These are phyloP conservation scores for Phanerotoma sp. DNA, from an alignment of 2,888 invertebrate genomes.

Conservation along the genomic window DNA sequence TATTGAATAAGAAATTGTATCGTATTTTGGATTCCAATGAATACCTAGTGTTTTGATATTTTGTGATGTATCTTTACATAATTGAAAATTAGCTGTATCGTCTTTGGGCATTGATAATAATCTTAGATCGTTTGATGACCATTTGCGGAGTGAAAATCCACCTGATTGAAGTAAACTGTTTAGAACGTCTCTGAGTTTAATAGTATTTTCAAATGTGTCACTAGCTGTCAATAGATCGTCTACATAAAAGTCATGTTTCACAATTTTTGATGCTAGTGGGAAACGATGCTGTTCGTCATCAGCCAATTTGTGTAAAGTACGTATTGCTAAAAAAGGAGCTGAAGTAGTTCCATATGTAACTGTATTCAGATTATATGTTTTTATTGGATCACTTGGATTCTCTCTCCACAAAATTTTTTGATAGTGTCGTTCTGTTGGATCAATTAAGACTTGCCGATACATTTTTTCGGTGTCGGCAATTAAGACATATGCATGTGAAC, in stretches of 20 bases:
- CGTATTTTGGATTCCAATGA: too few species aligned
- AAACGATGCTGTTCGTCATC: slow-evolving; percentile 21
- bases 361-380: slow-evolving; percentile 19
- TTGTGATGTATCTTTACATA: too few species aligned
- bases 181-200: slow-evolving; percentile 15
- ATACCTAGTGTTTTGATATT: too few species aligned
- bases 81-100: too few species aligned
- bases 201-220: slow-evolving; percentile 6
- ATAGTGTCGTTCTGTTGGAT: slow-evolving; percentile 15
- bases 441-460: slow-evolving; percentile 26
- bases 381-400: neutral
- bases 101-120: too few species aligned
- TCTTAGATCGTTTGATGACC: slow-evolving; percentile 30
- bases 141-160: slow-evolving; percentile 26
- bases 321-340: slow-evolving; percentile 29
- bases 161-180: slow-evolving; percentile 16
- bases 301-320: slow-evolving; percentile 21
- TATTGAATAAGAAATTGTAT: too few species aligned
- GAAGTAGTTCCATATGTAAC: slow-evolving; percentile 25
- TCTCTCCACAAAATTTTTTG: slow-evolving; percentile 24
- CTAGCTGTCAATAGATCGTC: slow-evolving; percentile 28
- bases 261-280: slow-evolving; percentile 12
- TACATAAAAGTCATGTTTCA: slow-evolving; percentile 27
- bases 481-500: slow-evolving; percentile 15
- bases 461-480: slow-evolving; percentile 28